phyloP scores from a whole-genome alignment of 2,797 vertebrate genomes.

The Bovichtus variegatus region DNA sequence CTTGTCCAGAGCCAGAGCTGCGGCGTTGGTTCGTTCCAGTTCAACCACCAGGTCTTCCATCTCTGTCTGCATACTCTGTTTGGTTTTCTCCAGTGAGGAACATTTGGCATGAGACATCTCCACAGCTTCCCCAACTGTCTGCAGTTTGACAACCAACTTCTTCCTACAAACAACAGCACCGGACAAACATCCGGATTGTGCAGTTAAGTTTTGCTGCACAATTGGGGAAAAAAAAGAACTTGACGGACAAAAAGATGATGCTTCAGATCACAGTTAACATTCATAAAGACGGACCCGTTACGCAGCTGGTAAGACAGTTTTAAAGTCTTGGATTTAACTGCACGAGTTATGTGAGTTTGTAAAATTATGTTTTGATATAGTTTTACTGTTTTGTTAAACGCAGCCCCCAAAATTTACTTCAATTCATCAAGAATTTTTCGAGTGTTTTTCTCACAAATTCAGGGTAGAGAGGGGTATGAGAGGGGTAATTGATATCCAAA shows the following conservation, averaged over 20 bases:
- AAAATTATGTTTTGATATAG: no score
- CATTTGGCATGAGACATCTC: constrained; percentile 91
- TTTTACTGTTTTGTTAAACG: no score
- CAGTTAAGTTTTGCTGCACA: not conserved
- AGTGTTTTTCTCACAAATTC: no score
- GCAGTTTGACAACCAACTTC: constrained; percentile 91
- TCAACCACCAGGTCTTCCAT: constrained; percentile 91
- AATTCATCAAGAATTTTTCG: no score
- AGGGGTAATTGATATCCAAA: no score
- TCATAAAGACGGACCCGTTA: no score
- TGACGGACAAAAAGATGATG: not conserved
- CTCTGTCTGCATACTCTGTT: constrained; percentile 91
- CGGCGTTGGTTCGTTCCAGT: constrained; percentile 89
- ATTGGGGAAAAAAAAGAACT: not conserved
- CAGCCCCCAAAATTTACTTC: no score
- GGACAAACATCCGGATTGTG: not conserved
- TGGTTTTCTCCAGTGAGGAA: constrained; percentile 94
- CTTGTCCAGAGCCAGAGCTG: constrained; percentile 90
- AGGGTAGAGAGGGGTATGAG: no score
- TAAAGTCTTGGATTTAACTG: no score
- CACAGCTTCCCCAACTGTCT: constrained; percentile 88
- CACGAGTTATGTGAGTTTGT: no score
- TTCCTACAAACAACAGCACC: constrained; percentile 82
- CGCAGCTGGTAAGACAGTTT: not conserved
- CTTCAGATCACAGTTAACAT: not conserved